phyloP scores from a whole-genome alignment of 2,113 vertebrate genomes.

The Poeciliopsis turrubarensis region DNA sequence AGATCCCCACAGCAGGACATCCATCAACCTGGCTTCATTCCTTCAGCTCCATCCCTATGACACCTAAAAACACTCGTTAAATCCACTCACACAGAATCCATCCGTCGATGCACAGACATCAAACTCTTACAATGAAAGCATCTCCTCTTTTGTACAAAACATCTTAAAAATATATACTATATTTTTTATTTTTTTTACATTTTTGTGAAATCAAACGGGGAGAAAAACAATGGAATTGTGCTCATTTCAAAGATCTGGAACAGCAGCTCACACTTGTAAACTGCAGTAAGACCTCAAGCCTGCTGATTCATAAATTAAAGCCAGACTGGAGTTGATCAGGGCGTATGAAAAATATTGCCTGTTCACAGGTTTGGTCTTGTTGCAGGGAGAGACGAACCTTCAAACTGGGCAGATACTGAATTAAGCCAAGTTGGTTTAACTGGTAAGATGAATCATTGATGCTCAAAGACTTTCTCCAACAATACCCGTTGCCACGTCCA shows the following conservation, averaged over 20 bases:
- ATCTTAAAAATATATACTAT: conserved; percentile 48
- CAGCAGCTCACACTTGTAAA: conserved; percentile 1
- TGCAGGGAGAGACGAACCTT: neutral
- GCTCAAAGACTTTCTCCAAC: neutral
- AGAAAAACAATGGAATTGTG: conserved; percentile 26
- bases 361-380: neutral
- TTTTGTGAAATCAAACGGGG: conserved; percentile 19
- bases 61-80: conserved; percentile 7
- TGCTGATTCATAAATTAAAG: conserved; percentile 24
- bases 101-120: conserved; percentile 3
- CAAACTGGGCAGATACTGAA: neutral
- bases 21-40: conserved; percentile 60
- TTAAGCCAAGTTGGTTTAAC: conserved; percentile 44
- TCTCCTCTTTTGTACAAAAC: conserved; percentile 57
- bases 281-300: neutral
- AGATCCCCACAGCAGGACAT: conserved; percentile 49
- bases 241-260: conserved; percentile 35
- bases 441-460: conserved; percentile 17
- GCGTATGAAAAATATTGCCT: conserved; percentile 24
- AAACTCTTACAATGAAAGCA: conserved; percentile 16
- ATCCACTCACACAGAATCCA: neutral
- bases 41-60: conserved; percentile 39
- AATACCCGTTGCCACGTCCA: conserved; percentile 49
- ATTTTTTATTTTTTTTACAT: conserved; percentile 30
- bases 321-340: neutral